phyloP scores from a whole-genome alignment of 2,797 vertebrate genomes.

The Dermochelys coriacea region DNA sequence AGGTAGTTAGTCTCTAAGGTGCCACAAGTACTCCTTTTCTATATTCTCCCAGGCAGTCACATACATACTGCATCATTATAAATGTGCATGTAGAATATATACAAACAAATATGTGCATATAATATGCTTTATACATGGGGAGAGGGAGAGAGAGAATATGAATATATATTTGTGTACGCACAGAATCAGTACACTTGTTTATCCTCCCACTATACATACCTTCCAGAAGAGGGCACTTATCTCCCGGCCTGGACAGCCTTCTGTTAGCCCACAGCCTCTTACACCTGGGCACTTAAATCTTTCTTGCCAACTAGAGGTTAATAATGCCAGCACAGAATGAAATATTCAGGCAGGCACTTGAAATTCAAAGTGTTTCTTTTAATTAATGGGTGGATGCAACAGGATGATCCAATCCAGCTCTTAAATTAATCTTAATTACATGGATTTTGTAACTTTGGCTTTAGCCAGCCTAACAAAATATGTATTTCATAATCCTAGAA shows the following conservation, averaged over 20 bases:
- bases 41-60: background rate
- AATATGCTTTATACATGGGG: background rate
- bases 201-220: background rate
- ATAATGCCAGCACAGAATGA: constrained; percentile 72
- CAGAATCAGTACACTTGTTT: rapidly evolving
- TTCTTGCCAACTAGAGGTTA: constrained; percentile 73
- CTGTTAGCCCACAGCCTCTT: constrained; percentile 23
- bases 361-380: constrained; percentile 82
- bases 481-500: constrained; percentile 82
- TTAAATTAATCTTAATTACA: constrained; percentile 87
- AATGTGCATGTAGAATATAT: background rate
- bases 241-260: constrained; percentile 38
- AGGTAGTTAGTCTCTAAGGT: too few species aligned
- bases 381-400: constrained; percentile 86
- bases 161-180: rapidly evolving
- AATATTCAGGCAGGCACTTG: constrained; percentile 79
- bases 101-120: background rate
- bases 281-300: constrained; percentile 43
- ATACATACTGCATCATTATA: background rate
- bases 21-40: too few species aligned
- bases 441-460: constrained; percentile 84
- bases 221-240: constrained; percentile 77
- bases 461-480: constrained; percentile 79
- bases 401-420: constrained; percentile 81
- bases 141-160: too few species aligned